phyloP scores from a whole-genome alignment of 2,797 vertebrate genomes.

The Lycodopsis pacificus region DNA sequence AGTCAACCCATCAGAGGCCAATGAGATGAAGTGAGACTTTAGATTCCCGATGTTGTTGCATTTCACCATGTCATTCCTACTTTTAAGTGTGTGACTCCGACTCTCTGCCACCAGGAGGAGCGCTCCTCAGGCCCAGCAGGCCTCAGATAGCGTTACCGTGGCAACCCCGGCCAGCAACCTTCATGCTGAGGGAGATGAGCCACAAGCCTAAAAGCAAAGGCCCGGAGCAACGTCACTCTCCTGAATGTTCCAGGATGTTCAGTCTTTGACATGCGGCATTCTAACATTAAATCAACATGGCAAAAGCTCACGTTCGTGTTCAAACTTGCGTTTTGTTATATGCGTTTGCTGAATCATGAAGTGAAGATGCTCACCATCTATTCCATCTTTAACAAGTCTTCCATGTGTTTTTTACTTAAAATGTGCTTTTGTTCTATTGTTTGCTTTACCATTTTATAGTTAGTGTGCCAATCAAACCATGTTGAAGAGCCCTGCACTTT shows the following conservation, averaged over 20 bases:
- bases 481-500: background rate
- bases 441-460: slow-evolving; percentile 12
- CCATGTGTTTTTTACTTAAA: background rate
- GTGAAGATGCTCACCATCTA: background rate
- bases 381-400: background rate
- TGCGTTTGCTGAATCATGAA: slow-evolving; percentile 15
- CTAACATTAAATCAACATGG: slow-evolving; percentile 15
- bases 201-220: slow-evolving; percentile 39
- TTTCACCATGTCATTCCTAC: background rate
- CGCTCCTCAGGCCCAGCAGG: slow-evolving; percentile 29
- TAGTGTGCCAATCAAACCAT: slow-evolving; percentile 14
- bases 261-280: slow-evolving; percentile 1
- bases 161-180: slow-evolving; percentile 42
- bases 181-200: slow-evolving; percentile 47
- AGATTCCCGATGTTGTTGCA: background rate
- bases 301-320: background rate
- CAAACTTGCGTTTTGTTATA: slow-evolving; percentile 1
- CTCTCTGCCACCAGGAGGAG: slow-evolving; percentile 64
- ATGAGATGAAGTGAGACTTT: slow-evolving; percentile 69
- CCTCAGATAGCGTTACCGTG: slow-evolving; percentile 43
- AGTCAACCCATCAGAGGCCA: slow-evolving; percentile 51
- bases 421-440: background rate
- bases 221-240: slow-evolving; percentile 17
- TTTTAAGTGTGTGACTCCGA: background rate
- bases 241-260: slow-evolving; percentile 25